Conservation (phyloP, 2,113 vertebrate species). For the Brachyhypopomus gauderio region DNA sequence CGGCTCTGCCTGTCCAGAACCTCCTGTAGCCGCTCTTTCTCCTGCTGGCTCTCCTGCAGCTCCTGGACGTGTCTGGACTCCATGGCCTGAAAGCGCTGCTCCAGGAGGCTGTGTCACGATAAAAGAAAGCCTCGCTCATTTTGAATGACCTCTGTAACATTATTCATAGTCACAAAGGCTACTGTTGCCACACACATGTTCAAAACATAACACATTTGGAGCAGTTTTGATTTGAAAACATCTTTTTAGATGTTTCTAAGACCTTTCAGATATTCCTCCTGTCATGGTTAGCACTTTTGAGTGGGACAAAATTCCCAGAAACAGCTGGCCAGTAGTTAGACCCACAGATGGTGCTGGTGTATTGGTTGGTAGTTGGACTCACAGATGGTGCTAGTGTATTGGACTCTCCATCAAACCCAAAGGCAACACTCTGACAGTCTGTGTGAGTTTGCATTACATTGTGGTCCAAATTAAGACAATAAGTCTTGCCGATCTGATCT, state of each 20-base stretch:
- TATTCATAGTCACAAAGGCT: neutral
- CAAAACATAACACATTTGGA: no score
- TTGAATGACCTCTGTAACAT: neutral
- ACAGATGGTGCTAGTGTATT: slow-evolving; percentile 63
- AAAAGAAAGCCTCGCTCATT: neutral
- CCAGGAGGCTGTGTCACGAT: slow-evolving; percentile 70
- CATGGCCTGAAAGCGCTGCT: slow-evolving; percentile 73
- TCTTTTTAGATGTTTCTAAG: no score
- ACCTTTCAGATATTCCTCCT: neutral
- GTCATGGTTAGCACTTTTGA: slow-evolving; percentile 49
- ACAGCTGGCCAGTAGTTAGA: slow-evolving; percentile 65
- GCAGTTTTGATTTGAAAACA: neutral
- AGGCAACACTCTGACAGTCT: slow-evolving; percentile 57
- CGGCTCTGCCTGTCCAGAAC: slow-evolving; percentile 71
- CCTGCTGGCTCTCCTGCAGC: slow-evolving; percentile 69
- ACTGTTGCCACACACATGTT: neutral
- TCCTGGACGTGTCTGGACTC: slow-evolving; percentile 72
- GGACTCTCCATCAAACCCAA: slow-evolving; percentile 59
- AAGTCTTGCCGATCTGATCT: slow-evolving; percentile 67
- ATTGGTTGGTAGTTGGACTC: slow-evolving; percentile 54
- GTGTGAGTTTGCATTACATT: slow-evolving; percentile 42
- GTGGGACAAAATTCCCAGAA: slow-evolving; percentile 57
- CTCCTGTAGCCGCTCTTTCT: slow-evolving; percentile 76
- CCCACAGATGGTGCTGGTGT: slow-evolving; percentile 63
- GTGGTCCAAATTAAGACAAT: slow-evolving; percentile 65